Evolutionary conservation across 2,888 invertebrate genomes (phyloP).

Genomic region (Clusia tigrina): DNA sequence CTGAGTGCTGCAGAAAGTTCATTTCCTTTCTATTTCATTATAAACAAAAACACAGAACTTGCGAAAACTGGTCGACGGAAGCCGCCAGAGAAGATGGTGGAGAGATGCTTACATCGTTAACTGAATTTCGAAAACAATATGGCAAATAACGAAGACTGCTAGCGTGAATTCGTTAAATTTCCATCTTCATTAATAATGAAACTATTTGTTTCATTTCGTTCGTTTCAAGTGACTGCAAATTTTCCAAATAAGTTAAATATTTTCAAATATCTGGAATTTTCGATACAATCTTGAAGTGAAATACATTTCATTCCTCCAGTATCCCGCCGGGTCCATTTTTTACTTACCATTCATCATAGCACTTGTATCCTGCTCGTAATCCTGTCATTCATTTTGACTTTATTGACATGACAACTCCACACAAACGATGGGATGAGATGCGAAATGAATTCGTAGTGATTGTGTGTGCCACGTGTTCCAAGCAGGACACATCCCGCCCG

Average conservation of each 20-base stretch:
- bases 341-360: constrained; percentile 25
- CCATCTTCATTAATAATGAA: too few species aligned
- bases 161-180: too few species aligned
- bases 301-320: constrained; percentile 7
- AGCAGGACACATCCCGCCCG: constrained; percentile 22
- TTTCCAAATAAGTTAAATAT: too few species aligned
- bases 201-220: too few species aligned
- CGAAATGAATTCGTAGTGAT: not conserved
- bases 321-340: not conserved
- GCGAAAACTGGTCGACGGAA: constrained; percentile 11
- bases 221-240: too few species aligned
- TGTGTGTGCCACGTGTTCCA: not conserved
- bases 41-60: constrained; percentile 11
- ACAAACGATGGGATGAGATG: too few species aligned
- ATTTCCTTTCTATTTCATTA: constrained; percentile 22
- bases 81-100: constrained; percentile 12
- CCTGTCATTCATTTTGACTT: constrained; percentile 54
- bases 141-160: too few species aligned
- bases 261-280: too few species aligned
- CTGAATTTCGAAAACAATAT: too few species aligned
- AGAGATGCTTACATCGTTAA: too few species aligned
- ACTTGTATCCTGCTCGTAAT: constrained; percentile 50
- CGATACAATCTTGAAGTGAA: too few species aligned
- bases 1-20: constrained; percentile 20
- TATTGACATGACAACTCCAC: constrained; percentile 47